Evolutionary conservation across 2,888 invertebrate genomes (phyloP).

Genomic region (Nezara viridula): DNA sequence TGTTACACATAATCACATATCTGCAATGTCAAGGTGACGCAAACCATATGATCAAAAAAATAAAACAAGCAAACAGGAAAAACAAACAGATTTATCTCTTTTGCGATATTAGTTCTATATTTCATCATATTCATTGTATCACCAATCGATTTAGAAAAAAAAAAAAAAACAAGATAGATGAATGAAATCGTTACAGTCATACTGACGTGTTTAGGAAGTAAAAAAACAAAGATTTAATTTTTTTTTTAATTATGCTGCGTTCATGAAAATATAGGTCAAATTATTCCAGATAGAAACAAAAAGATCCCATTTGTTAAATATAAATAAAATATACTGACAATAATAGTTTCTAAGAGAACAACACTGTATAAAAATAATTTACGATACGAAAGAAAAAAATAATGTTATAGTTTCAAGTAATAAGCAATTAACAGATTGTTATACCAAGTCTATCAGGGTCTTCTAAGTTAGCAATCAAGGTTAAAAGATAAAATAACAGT

Average conservation of each 20-base stretch:
- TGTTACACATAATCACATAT: background rate
- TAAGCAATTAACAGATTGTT: background rate
- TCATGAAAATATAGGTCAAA: no score
- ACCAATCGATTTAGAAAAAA: background rate
- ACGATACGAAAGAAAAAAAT: no score
- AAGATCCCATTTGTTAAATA: no score
- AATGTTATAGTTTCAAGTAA: no score
- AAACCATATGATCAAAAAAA: background rate
- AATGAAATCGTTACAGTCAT: background rate
- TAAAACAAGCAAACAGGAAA: background rate
- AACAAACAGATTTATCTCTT: background rate
- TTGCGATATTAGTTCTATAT: background rate
- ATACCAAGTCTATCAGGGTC: background rate
- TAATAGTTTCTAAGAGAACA: no score
- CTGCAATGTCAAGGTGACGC: conserved; percentile 12
- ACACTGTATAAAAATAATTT: no score
- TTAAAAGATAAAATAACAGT: background rate
- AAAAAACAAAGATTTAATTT: no score
- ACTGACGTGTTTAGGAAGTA: background rate
- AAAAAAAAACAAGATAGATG: background rate
- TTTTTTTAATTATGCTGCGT: no score
- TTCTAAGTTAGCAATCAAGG: background rate
- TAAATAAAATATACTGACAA: no score
- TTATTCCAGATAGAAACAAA: no score
- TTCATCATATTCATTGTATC: background rate